These are phyloP conservation scores for Latrodectus hesperus DNA, from an alignment of 2,888 invertebrate genomes.

Conservation along the genomic window DNA sequence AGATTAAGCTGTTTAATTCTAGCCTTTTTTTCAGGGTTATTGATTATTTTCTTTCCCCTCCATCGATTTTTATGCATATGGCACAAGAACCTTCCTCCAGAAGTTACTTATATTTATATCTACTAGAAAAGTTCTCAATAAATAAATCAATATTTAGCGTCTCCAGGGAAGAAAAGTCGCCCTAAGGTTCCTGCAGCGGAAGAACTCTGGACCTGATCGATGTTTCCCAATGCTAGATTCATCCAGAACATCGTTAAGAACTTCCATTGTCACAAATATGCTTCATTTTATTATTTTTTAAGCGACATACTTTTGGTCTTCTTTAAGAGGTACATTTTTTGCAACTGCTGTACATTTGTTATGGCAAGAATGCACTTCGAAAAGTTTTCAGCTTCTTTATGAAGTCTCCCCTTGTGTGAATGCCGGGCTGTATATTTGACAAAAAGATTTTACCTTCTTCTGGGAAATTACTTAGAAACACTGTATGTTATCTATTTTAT, in stretches of 20 bases:
- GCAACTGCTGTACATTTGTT: not conserved
- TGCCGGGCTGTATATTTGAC: no score
- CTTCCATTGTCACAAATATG: conserved; percentile 50
- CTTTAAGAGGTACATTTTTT: not conserved
- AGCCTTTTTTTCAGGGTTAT: not conserved
- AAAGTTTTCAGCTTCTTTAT: not conserved
- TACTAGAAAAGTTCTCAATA: conserved; percentile 49
- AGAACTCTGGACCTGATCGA: conserved; percentile 41
- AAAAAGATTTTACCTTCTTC: no score
- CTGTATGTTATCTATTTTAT: no score
- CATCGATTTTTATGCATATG: conserved; percentile 41
- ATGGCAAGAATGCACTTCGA: not conserved
- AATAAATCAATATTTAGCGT: conserved; percentile 61
- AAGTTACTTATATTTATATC: conserved; percentile 51
- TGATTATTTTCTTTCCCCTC: conserved; percentile 6
- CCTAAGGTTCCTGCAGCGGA: conserved; percentile 40
- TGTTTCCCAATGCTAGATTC: conserved; percentile 28
- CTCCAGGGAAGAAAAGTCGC: conserved; percentile 33
- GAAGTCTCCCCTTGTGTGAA: not conserved
- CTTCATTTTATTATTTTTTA: conserved; percentile 26
- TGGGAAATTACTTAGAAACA: no score
- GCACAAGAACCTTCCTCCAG: not conserved
- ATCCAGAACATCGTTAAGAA: conserved; percentile 36
- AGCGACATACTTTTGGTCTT: not conserved
- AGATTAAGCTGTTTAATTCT: not conserved